These are phyloP conservation scores for Saguinus imperator DNA, from an alignment of 2,113 vertebrate species.

Conservation along the genomic window DNA sequence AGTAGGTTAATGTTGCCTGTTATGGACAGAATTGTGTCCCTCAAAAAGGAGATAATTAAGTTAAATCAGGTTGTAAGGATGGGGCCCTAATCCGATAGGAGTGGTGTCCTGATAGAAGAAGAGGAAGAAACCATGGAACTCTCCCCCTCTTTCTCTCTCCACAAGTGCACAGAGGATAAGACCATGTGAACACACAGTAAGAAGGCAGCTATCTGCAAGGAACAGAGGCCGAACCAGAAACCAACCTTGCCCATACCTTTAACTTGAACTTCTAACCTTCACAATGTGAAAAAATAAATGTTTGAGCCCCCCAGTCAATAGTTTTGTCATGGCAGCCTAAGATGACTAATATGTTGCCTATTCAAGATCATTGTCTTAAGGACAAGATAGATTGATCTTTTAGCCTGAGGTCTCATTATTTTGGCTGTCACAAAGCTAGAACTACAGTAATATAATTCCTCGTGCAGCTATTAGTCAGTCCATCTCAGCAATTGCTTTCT, in stretches of 20 bases:
- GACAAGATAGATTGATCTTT: neutral
- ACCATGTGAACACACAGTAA: neutral
- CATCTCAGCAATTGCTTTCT: neutral
- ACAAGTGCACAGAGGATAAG: neutral
- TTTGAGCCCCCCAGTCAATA: neutral
- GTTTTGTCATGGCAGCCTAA: neutral
- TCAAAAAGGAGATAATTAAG: neutral
- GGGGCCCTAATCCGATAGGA: neutral
- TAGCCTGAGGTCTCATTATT: neutral
- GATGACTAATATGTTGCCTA: neutral
- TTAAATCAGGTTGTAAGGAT: neutral
- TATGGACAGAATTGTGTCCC: neutral
- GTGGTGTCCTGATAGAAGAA: neutral
- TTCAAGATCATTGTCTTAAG: neutral
- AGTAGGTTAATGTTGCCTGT: neutral
- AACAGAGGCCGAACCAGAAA: neutral
- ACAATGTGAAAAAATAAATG: neutral
- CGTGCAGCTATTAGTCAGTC: neutral
- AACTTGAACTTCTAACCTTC: neutral
- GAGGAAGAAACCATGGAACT: neutral
- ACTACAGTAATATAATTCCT: neutral
- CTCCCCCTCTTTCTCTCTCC: no score
- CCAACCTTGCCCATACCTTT: neutral
- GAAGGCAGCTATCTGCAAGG: neutral
- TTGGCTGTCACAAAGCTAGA: neutral